Evolutionary conservation across 2,888 invertebrate species (phyloP).

Genomic region (Azorinus chamasolen): DNA sequence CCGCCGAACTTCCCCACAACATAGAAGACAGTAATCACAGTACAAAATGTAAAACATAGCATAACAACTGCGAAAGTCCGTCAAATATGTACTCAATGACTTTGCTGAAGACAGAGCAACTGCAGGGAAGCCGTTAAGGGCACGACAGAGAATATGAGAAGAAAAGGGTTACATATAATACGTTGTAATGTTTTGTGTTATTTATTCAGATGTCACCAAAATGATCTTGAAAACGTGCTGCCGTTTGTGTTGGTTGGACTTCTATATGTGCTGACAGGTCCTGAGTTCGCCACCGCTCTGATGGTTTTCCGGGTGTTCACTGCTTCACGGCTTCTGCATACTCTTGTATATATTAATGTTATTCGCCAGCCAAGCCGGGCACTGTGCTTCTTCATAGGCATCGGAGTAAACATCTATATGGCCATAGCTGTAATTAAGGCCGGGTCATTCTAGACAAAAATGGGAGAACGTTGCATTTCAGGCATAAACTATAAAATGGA

Average conservation of each 20-base stretch:
- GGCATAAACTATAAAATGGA: background rate
- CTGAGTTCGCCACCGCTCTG: constrained; percentile 87
- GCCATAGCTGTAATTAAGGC: constrained; percentile 72
- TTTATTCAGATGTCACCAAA: constrained; percentile 89
- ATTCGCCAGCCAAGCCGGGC: constrained; percentile 89
- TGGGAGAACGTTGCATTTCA: background rate
- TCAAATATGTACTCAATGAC: no score
- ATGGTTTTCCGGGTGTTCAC: constrained; percentile 89
- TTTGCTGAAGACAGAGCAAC: no score
- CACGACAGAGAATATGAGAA: no score
- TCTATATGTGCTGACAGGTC: constrained; percentile 89
- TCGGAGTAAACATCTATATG: constrained; percentile 88
- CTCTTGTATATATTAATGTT: constrained; percentile 89
- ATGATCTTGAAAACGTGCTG: constrained; percentile 92
- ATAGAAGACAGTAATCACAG: no score
- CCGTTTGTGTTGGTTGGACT: constrained; percentile 89
- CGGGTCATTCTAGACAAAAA: constrained; percentile 23
- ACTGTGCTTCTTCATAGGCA: constrained; percentile 87
- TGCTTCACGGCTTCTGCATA: constrained; percentile 89
- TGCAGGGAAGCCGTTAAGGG: no score
- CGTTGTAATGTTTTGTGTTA: no score
- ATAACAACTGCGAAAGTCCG: no score
- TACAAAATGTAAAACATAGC: no score
- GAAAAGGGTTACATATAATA: no score
- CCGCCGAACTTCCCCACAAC: no score